phyloP scores from a whole-genome alignment of 2,888 invertebrate species.

The Herminia tarsipennalis region DNA sequence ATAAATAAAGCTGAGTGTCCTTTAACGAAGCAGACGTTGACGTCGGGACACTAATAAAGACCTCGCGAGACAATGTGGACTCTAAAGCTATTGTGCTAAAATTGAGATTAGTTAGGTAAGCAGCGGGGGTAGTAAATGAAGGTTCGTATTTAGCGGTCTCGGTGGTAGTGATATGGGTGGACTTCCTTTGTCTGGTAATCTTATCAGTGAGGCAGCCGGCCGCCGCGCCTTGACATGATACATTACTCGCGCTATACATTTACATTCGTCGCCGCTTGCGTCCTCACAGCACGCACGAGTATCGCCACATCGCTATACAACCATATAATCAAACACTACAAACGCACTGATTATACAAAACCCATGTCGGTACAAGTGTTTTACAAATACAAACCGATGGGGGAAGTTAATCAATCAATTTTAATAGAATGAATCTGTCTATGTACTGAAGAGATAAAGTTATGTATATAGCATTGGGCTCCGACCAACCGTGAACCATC shows the following conservation, averaged over 20 bases:
- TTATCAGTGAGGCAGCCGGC: slow-evolving; percentile 78
- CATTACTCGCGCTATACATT: slow-evolving; percentile 69
- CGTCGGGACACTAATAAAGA: slow-evolving; percentile 76
- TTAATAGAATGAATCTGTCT: slow-evolving; percentile 55
- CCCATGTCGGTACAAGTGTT: slow-evolving; percentile 30
- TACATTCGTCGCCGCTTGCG: slow-evolving; percentile 49
- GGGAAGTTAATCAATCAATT: slow-evolving; percentile 61
- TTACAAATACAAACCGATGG: slow-evolving; percentile 34
- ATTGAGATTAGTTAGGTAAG: slow-evolving; percentile 49
- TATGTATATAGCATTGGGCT: slow-evolving; percentile 57
- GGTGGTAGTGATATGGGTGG: slow-evolving; percentile 83
- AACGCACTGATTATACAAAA: slow-evolving; percentile 21
- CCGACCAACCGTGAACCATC: slow-evolving; percentile 67
- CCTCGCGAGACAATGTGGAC: slow-evolving; percentile 62
- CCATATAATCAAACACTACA: slow-evolving; percentile 18
- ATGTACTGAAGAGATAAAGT: slow-evolving; percentile 54
- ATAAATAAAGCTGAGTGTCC: slow-evolving; percentile 85
- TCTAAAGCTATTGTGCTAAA: slow-evolving; percentile 60
- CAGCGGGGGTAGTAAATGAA: slow-evolving; percentile 75
- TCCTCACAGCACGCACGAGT: slow-evolving; percentile 22
- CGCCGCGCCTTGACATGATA: slow-evolving; percentile 79
- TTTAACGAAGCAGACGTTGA: slow-evolving; percentile 84
- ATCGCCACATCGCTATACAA: slow-evolving; percentile 19
- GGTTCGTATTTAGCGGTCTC: slow-evolving; percentile 78
- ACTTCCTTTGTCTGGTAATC: slow-evolving; percentile 85